These are phyloP conservation scores for Labeo catla DNA, from an alignment of 2,113 vertebrate species.

Conservation along the genomic window DNA sequence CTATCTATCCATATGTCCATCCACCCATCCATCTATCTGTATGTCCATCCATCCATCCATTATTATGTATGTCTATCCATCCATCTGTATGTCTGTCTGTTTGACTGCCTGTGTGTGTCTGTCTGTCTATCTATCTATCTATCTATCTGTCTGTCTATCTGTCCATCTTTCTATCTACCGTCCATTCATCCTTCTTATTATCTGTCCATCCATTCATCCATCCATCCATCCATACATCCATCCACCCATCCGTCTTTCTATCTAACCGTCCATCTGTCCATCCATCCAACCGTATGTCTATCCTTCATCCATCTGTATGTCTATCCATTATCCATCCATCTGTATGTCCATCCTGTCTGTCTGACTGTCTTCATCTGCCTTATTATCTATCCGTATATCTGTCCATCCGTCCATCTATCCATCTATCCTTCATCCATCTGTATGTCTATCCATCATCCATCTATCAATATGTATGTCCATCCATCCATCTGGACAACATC, in stretches of 20 bases:
- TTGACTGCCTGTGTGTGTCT: too few relatives aligned
- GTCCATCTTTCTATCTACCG: background rate
- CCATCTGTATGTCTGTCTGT: background rate
- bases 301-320: background rate
- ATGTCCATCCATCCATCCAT: background rate
- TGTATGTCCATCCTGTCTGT: background rate
- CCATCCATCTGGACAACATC: too few relatives aligned
- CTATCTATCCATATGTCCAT: background rate
- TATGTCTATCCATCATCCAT: too few relatives aligned
- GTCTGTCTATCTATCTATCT: background rate
- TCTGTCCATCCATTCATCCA: too few relatives aligned
- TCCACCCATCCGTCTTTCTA: background rate
- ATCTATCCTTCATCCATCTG: too few relatives aligned
- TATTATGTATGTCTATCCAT: background rate
- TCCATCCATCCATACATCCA: background rate
- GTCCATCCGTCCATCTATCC: background rate
- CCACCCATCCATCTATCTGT: background rate
- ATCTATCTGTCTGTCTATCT: background rate
- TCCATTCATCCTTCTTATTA: background rate
- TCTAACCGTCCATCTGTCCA: too few relatives aligned
- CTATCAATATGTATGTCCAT: too few relatives aligned
- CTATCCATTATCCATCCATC: background rate
- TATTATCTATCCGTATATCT: background rate
- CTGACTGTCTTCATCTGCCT: too few relatives aligned
- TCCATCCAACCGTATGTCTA: background rate